Base-by-base conservation (phyloP, 2,888 invertebrate genomes). In the Chrysolina oricalcia region DNA sequence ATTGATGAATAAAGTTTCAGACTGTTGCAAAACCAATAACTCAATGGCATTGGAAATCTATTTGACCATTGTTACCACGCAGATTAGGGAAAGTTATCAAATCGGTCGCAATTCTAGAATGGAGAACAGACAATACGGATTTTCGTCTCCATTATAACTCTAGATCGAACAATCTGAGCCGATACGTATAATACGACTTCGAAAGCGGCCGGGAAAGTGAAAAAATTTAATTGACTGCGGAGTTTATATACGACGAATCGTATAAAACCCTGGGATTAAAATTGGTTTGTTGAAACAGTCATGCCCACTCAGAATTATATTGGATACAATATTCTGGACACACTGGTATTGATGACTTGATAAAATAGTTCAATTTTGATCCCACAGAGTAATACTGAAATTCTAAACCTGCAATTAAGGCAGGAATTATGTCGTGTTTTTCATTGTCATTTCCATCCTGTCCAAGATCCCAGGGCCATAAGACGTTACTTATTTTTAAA, bases 11-110 rank as follows among this genome's bases (percentile, higher is more conserved):
- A 23, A 67, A 50, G 67, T 67, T 67, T n/a, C 17, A 13, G 50
- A 50, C 67, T 67, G 67, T 67, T 67, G 17, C 67, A 67, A 46
- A 67, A 67, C 67, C 50, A 67, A 35, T 67, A 67, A 67, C 23
- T 67, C 35, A 35, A 27, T 35, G 67, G 46, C 11, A 35, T 48
- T 50, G 50, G 50, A 17, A 67, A 67, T 67, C 67, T 35, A 50
- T 21, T 27, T 50, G 67, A 50, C 67, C 35, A 50, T 67, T 67
- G 67, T 67, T 67, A 19, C 50, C 19, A 8, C 11, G 13, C 50
- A 67, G 50, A 67, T 67, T 67, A 67, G 67, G 23, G 67, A 67
- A 67, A 67, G 67, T 67, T 66, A 66, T 67, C 67, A 67, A 67
- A 67, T 67, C 67, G 67, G 35, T 27, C 35, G 48, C 50, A 50